A percentile compares a stretch with the other conserved stretches of the same genome.
Evolutionary conservation across 2,113 vertebrate genomes (phyloP).

Genomic region (Embiotoca jacksoni): DNA sequence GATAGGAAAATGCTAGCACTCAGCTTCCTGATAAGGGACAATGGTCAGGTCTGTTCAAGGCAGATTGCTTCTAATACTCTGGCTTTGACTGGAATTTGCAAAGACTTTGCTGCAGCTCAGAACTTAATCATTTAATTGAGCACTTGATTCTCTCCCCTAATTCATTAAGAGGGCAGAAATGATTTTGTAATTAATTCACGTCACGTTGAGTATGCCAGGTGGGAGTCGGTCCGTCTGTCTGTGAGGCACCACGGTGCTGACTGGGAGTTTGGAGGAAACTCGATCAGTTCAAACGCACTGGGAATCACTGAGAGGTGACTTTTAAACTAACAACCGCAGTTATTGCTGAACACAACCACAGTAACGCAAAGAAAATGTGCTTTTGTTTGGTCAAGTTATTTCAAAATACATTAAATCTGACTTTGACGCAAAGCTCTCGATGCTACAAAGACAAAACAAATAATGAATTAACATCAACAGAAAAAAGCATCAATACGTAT

Average conservation of each 20-base stretch:
- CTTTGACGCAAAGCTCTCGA: constrained; percentile 14
- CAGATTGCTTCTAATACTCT: constrained; percentile 80
- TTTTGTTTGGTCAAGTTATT: constrained; percentile 17
- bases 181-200: constrained; percentile 74
- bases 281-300: constrained; percentile 50
- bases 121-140: constrained; percentile 84
- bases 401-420: constrained; percentile 28
- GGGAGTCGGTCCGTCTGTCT: constrained; percentile 61
- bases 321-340: constrained; percentile 54
- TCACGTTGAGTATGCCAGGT: constrained; percentile 70
- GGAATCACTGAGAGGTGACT: constrained; percentile 59
- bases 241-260: constrained; percentile 51
- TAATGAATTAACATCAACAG: background rate
- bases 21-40: constrained; percentile 76
- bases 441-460: background rate
- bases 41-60: constrained; percentile 77
- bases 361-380: constrained; percentile 18
- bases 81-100: constrained; percentile 74
- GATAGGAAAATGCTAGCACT: constrained; percentile 74
- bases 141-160: constrained; percentile 79
- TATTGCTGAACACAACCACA: constrained; percentile 17
- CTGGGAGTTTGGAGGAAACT: constrained; percentile 69
- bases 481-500: background rate
- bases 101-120: constrained; percentile 75
- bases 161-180: constrained; percentile 78